A percentile compares a stretch with the other conserved stretches of the same genome.
phyloP scores from a whole-genome alignment of 2,888 invertebrate species.

The Parnassius smintheus region DNA sequence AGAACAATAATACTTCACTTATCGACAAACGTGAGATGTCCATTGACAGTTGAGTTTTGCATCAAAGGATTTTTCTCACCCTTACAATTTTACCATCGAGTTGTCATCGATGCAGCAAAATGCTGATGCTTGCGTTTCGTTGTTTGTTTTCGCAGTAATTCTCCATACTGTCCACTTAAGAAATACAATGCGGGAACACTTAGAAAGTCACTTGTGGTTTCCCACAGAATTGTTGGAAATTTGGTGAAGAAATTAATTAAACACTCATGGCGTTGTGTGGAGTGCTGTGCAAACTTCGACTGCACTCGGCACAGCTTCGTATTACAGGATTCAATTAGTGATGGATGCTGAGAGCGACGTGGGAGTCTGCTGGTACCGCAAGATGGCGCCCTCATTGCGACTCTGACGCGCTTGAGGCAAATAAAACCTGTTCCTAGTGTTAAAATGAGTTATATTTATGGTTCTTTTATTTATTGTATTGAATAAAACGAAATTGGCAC shows the following conservation, averaged over 20 bases:
- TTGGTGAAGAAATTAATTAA: constrained; percentile 28
- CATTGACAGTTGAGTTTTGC: not conserved
- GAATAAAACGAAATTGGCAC: too few species aligned
- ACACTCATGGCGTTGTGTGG: constrained; percentile 26
- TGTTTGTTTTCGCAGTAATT: constrained; percentile 18
- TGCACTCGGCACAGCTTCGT: constrained; percentile 32
- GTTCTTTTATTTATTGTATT: too few species aligned
- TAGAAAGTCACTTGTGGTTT: constrained; percentile 17
- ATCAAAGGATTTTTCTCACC: constrained; percentile 1
- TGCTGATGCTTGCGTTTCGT: constrained; percentile 14
- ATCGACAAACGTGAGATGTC: not conserved
- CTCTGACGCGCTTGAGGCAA: not conserved
- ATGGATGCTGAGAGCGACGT: constrained; percentile 13
- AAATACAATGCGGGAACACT: constrained; percentile 18
- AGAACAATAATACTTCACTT: not conserved
- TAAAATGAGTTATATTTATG: not conserved
- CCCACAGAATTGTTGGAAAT: constrained; percentile 20
- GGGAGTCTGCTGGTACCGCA: constrained; percentile 11
- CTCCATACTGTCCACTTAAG: constrained; percentile 21
- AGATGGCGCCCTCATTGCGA: not conserved
- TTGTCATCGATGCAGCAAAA: constrained; percentile 7
- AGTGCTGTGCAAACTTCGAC: constrained; percentile 36
- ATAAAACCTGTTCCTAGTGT: not conserved
- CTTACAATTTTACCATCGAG: not conserved
- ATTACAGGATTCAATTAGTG: constrained; percentile 35